Percentiles rank a stretch among this genome's conserved stretches.
These are phyloP conservation scores for Furcifer pardalis DNA, from an alignment of 2,797 vertebrate genomes.

Conservation along the genomic window DNA sequence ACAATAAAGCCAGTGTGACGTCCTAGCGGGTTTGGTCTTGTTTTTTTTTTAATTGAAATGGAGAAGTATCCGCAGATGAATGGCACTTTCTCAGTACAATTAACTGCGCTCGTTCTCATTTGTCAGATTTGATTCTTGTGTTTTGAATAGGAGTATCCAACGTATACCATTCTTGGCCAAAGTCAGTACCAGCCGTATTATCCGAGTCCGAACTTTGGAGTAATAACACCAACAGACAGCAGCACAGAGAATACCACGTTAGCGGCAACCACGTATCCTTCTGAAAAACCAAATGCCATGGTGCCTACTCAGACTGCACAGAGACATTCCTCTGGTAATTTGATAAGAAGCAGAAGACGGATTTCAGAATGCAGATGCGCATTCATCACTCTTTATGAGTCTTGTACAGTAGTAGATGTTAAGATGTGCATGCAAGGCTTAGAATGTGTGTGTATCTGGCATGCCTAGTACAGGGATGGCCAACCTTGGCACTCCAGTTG, in stretches of 20 bases:
- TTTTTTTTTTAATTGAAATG: background rate
- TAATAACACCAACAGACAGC: slow-evolving; percentile 80
- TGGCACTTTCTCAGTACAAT: background rate
- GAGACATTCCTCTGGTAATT: slow-evolving; percentile 83
- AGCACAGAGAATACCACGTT: slow-evolving; percentile 74
- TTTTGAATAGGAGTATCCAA: slow-evolving; percentile 86
- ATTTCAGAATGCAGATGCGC: background rate
- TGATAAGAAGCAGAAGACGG: background rate
- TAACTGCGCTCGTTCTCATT: background rate
- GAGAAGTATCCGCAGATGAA: background rate
- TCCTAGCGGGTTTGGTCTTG: background rate
- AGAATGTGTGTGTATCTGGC: background rate
- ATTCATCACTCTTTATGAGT: background rate
- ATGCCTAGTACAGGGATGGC: background rate
- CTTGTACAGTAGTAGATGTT: too few relatives aligned
- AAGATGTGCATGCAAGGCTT: background rate
- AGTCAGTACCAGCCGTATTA: slow-evolving; percentile 93
- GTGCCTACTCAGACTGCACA: slow-evolving; percentile 69
- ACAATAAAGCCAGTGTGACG: background rate
- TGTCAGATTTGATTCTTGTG: slow-evolving; percentile 26
- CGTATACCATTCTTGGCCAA: slow-evolving; percentile 92
- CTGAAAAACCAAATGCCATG: slow-evolving; percentile 68
- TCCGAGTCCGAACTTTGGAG: slow-evolving; percentile 84
- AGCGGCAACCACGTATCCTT: slow-evolving; percentile 77
- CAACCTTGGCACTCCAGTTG: too few relatives aligned